Base-by-base conservation (phyloP, 2,113 vertebrate species). In the Spilogale gracilis region DNA sequence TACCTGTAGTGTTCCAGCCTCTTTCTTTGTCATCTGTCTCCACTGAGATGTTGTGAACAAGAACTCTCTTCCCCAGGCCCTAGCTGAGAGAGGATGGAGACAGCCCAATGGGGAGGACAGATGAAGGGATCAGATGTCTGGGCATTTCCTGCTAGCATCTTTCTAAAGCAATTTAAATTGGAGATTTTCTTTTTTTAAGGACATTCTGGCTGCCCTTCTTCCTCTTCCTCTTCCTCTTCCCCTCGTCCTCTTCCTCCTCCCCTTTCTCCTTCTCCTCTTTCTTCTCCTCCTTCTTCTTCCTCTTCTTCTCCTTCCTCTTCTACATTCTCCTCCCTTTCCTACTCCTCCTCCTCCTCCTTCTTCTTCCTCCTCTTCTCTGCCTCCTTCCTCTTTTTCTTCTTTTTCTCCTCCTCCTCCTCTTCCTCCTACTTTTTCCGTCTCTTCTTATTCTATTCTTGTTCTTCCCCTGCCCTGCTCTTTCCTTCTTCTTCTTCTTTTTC, bases 21-120 rank as follows among this genome's bases (percentile, higher is more conserved):
- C 30, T 32, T 45, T 63, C 10, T 38, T 65, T 58, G 16, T 16
- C 63, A 20, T 69, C 1, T 74, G 4, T 27, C 21, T 43, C 17
- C 12, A 21, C 0, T 16, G n/a, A n/a, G 30, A 69, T 45, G 8
- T 1, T 0, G 2, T 50, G 10, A 23, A 18, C 7, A 14, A 6
- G 9, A 3, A 9, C 0, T 1, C 2, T 30, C 17, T 11, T 45
- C 0, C 14, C 58, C 9, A 54, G 48, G 63, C 2, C 12, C 6
- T 2, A 13, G 7, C 16, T 61, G 30, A 81, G 27, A 3, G 3
- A 73, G 11, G 5, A 6, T 54, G 16, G 74, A n/a, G 43, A 21
- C 5, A 23, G 27, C 38, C 25, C 67, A 8, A 4, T 4, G 52
- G 2, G 27, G 5, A 52, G 0, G 14, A 48, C 16, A 32, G 50